These are phyloP conservation scores for Sternotherus odoratus DNA, from an alignment of 2,797 vertebrate genomes.

Conservation along the genomic window DNA sequence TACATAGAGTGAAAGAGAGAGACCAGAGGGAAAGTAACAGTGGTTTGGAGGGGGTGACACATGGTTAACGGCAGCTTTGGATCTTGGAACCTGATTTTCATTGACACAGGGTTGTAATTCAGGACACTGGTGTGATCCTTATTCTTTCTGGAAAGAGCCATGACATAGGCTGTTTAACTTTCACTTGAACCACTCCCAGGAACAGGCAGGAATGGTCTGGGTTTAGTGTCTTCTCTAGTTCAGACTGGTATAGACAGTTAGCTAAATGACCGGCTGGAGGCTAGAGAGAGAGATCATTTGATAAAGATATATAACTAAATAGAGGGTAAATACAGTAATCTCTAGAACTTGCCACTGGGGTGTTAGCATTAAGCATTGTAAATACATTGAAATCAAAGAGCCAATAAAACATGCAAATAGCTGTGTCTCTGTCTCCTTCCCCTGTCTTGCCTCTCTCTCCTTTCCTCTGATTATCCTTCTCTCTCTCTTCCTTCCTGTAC, in stretches of 20 bases:
- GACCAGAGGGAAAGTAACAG: neutral
- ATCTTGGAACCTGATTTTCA: neutral
- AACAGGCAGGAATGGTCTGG: neutral
- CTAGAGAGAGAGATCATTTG: slow-evolving; percentile 64
- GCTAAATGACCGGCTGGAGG: slow-evolving; percentile 58
- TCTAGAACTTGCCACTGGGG: slow-evolving; percentile 65
- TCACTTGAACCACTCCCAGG: neutral
- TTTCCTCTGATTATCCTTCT: slow-evolving; percentile 63
- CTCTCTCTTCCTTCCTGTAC: slow-evolving; percentile 61
- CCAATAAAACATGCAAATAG: slow-evolving; percentile 75
- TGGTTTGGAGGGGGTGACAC: neutral
- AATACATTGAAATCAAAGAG: slow-evolving; percentile 70
- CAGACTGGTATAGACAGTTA: slow-evolving; percentile 8
- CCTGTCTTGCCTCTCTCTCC: slow-evolving; percentile 65
- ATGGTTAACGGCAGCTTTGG: neutral
- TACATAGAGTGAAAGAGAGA: neutral
- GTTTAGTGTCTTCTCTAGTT: neutral
- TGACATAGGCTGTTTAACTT: neutral
- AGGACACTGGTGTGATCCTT: neutral
- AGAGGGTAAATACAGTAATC: slow-evolving; percentile 64
- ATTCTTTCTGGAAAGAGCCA: neutral
- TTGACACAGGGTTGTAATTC: neutral
- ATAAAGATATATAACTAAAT: slow-evolving; percentile 64
- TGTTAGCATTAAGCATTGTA: slow-evolving; percentile 64
- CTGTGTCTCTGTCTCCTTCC: slow-evolving; percentile 72